phyloP scores from a whole-genome alignment of 2,888 invertebrate genomes.

The Dendrolimus pini region DNA sequence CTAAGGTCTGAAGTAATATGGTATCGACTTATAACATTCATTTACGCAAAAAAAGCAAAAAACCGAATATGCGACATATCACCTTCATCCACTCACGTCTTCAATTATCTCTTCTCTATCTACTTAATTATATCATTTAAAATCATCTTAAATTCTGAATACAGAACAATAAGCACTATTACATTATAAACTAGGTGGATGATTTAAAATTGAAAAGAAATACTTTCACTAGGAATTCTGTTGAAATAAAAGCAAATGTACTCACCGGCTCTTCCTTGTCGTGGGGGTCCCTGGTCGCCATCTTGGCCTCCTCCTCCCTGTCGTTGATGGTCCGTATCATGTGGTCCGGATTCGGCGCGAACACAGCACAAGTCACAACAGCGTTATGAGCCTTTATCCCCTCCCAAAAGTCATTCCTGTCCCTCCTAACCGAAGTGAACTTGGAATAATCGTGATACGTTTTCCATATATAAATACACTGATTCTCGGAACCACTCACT shows the following conservation, averaged over 20 bases:
- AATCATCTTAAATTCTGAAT: no score
- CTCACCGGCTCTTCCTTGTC: conserved; percentile 51
- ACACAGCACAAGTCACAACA: conserved; percentile 97
- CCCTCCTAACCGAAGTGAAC: conserved; percentile 92
- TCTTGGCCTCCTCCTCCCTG: conserved; percentile 54
- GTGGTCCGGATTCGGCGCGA: conserved; percentile 96
- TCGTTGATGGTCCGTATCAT: conserved; percentile 86
- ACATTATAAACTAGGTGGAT: no score
- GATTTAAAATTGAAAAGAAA: no score
- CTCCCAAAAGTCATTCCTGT: conserved; percentile 98
- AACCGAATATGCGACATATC: no score
- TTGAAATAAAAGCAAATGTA: conserved; percentile 5
- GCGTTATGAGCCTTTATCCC: conserved; percentile 92
- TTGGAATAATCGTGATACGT: conserved; percentile 97
- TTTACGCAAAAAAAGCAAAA: no score
- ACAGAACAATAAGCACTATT: no score
- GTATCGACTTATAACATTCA: no score
- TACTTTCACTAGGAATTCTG: no score
- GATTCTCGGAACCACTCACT: conserved; percentile 97
- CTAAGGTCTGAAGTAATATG: no score
- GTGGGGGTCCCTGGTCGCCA: conserved; percentile 24
- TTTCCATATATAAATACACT: conserved; percentile 98
- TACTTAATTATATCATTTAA: no score
- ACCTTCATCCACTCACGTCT: no score
- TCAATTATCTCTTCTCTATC: no score